phyloP scores from a whole-genome alignment of 64 coral and sea anemone species.

The Dendrophyllia cribrosa region DNA sequence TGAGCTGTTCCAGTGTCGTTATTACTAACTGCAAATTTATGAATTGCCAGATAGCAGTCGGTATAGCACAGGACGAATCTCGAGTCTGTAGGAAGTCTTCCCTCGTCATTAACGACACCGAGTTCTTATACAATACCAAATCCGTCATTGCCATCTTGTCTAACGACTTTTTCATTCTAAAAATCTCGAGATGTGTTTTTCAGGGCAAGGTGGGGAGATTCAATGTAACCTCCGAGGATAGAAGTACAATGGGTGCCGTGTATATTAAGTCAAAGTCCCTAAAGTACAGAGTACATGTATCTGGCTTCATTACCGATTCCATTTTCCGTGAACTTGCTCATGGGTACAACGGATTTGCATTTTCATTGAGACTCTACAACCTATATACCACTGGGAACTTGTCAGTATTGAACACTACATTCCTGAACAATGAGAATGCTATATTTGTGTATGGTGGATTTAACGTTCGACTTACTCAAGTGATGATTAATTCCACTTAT shows the following conservation, averaged over 20 bases:
- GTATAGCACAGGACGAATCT: not conserved
- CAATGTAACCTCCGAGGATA: not conserved
- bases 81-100: not conserved
- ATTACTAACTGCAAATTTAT: not conserved
- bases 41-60: not conserved
- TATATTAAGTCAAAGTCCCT: not conserved
- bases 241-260: not conserved
- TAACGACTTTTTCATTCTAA: not conserved
- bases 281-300: not conserved
- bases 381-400: not conserved
- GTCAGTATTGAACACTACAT: not conserved
- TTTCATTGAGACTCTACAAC: not conserved
- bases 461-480: not conserved
- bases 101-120: not conserved
- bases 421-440: constrained; percentile 4
- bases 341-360: not conserved
- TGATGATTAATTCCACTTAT: not conserved
- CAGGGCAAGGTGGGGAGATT: not conserved
- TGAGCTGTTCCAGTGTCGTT: not conserved
- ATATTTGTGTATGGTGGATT: not conserved
- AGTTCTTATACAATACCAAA: not conserved
- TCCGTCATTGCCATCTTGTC: not conserved
- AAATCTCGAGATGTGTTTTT: not conserved
- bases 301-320: not conserved
- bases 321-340: constrained; percentile 2